Evolutionary conservation across 2,888 invertebrate genomes (phyloP), one percentile per base, ranked within the genome.

Genomic region (Hemistola chrysoprasaria): DNA sequence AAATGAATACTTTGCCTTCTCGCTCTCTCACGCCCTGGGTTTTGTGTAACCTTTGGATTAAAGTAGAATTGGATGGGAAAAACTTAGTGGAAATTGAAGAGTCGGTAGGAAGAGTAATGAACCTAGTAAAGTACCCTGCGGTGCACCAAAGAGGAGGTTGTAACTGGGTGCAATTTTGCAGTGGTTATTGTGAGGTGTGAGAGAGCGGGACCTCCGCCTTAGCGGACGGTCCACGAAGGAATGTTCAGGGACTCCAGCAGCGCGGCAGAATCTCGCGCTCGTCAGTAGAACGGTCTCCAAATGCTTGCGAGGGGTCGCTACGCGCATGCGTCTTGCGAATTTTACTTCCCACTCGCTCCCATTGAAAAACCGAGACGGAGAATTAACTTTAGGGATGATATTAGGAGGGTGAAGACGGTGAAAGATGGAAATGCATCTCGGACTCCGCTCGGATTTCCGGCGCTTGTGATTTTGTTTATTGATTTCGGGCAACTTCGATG

Each of bases 341-440:
- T 51, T 51, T 43, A 59, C 64, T 44, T 82, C 80, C 67, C 71
- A 51, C 56, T 77, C 71, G 59, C 69, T 62, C 78, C 49, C 70
- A 55, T 50, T 55, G 46, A 50, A 40, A 55, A 51, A 65, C 45
- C 59, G 65, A 65, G 72, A 71, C 62, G 58, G 40, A 62, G 73
- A 65, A 67, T 63, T 63, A 74, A 74, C 67, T 78, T 79, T 78
- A 63, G 84, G 86, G 86, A 83, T 78, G 83, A 75, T 79, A 67
- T 82, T 79, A 76, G 84, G 82, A 85, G 87, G 87, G 87, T 86
- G 85, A 80, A 83, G 81, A 83, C 83, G 80, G 74, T 80, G 84
- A 81, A 84, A 83, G 84, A 85, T 86, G 86, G 86, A 86, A 87
- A 84, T 88, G 86, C 87, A 88, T 87, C 84, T 85, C 78, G 78